These are phyloP conservation scores for Platysteira castanea DNA, from an alignment of 2,113 vertebrate species.

Conservation along the genomic window DNA sequence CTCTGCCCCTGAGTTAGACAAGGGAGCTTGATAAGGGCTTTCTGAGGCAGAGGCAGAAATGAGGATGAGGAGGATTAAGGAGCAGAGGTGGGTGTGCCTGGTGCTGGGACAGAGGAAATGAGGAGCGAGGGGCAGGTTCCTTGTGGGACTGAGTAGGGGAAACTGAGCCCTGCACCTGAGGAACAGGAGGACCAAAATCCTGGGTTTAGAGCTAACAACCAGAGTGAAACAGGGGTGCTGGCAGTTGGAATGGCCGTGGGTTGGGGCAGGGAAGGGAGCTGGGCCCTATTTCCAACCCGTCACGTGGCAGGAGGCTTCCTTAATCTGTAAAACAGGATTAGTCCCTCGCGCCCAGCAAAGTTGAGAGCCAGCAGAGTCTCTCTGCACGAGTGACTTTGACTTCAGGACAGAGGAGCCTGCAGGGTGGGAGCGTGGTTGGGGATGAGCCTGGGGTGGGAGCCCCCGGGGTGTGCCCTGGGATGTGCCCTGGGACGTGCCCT, in stretches of 20 bases:
- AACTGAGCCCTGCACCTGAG: not conserved
- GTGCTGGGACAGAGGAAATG: not conserved
- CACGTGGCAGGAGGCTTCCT: not conserved
- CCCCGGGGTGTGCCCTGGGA: not conserved
- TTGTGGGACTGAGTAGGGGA: not conserved
- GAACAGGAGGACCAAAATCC: fast-evolving
- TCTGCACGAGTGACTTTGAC: not conserved
- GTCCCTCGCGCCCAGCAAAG: not conserved
- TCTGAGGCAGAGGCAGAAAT: not conserved
- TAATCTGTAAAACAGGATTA: not conserved
- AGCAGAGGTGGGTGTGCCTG: not conserved
- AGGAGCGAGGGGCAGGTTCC: not conserved
- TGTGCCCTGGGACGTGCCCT: too few species aligned
- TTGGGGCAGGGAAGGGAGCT: not conserved
- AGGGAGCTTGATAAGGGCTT: not conserved
- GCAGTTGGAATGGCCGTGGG: fast-evolving
- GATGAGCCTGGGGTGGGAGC: fast-evolving
- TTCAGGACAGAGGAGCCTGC: not conserved
- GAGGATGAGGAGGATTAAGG: conserved; percentile 13
- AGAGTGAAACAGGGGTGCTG: fast-evolving
- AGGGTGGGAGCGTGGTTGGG: fast-evolving
- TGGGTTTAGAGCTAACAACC: fast-evolving
- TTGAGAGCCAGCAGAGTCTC: not conserved
- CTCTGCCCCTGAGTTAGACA: not conserved
- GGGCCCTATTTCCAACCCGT: not conserved